Evolutionary conservation across 2,113 vertebrate species (phyloP).

Genomic region (Alexandromys fortis): DNA sequence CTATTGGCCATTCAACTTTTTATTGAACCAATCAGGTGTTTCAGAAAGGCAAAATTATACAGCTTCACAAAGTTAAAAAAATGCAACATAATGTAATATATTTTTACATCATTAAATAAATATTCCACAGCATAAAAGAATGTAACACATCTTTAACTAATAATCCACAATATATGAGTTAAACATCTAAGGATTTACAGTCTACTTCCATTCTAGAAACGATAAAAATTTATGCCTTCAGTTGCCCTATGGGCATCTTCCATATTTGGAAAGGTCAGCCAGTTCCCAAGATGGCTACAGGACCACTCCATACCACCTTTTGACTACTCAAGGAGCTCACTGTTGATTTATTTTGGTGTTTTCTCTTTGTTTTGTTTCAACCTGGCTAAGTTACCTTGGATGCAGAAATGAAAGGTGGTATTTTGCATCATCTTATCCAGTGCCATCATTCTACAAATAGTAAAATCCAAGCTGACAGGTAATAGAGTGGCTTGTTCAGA

Average conservation of each 20-base stretch:
- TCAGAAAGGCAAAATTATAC: neutral
- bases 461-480: neutral
- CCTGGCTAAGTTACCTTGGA: neutral
- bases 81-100: neutral
- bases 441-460: neutral
- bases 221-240: neutral
- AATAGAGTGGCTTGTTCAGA: neutral
- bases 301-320: neutral
- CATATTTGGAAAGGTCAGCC: neutral
- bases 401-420: neutral
- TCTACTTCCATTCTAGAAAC: neutral
- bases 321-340: neutral
- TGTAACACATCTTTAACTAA: neutral
- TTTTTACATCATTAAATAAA: neutral
- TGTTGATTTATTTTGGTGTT: neutral
- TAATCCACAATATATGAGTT: neutral
- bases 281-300: neutral
- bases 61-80: neutral
- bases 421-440: neutral
- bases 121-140: neutral
- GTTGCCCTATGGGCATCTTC: neutral
- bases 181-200: neutral
- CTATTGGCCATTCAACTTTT: neutral
- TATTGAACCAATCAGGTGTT: neutral
- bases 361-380: neutral